Conservation (phyloP, 2,797 vertebrate genomes). For the Pangasius macronema region DNA sequence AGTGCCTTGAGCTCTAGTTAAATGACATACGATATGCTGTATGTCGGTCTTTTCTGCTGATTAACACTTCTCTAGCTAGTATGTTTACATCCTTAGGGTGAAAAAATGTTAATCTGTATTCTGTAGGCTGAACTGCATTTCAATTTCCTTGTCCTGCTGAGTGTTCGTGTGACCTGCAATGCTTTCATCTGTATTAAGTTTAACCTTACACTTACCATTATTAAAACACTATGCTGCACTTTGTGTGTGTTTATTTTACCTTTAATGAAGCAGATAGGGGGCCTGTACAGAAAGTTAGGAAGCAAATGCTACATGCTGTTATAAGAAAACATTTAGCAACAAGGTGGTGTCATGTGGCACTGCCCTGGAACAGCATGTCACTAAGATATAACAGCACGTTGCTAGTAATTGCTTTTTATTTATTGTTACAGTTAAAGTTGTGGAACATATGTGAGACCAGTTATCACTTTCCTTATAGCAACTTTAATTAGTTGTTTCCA, state of each 20-base stretch:
- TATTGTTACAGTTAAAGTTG: not conserved
- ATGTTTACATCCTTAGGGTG: slow-evolving; percentile 24
- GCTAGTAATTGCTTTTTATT: not conserved
- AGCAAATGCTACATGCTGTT: not conserved
- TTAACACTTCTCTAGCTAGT: slow-evolving; percentile 38
- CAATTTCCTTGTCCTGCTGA: slow-evolving; percentile 24
- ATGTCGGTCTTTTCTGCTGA: slow-evolving; percentile 41
- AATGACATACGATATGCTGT: slow-evolving; percentile 21
- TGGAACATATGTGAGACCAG: not conserved
- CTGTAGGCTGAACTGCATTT: slow-evolving; percentile 24
- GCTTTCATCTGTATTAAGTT: slow-evolving; percentile 52
- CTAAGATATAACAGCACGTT: not conserved
- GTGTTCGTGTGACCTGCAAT: slow-evolving; percentile 46
- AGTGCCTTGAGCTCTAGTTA: slow-evolving; percentile 40
- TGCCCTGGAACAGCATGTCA: not conserved
- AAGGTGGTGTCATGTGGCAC: not conserved
- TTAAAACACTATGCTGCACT: slow-evolving; percentile 57
- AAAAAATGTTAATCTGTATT: slow-evolving; percentile 33
- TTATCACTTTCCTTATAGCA: not conserved
- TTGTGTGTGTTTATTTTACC: not conserved
- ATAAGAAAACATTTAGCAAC: not conserved
- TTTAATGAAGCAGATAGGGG: not conserved
- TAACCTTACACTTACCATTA: slow-evolving; percentile 53
- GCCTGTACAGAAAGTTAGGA: not conserved
- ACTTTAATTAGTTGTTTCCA: not conserved